Percentiles rank a stretch among this genome's conserved stretches.
Evolutionary conservation across 1,140 invertebrate genomes (phyloP).

Genomic region (Ladona fulva): DNA sequence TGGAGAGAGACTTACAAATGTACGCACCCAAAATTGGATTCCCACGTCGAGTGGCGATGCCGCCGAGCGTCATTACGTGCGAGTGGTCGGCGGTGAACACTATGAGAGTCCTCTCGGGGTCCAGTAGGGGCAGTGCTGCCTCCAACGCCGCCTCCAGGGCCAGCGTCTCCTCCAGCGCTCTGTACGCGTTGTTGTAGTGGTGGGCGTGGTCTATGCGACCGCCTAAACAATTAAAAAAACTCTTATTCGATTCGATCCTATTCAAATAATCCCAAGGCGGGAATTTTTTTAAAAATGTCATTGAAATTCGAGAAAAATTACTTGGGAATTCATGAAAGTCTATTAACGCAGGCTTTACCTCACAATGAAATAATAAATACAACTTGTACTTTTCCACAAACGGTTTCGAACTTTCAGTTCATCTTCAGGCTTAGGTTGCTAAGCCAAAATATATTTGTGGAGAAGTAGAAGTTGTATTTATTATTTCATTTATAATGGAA

Average conservation of each 20-base stretch:
- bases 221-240: slow-evolving; percentile 41
- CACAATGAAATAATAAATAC: too few relatives aligned
- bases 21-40: slow-evolving; percentile 56
- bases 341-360: too few relatives aligned
- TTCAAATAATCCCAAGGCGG: background rate
- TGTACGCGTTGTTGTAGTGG: slow-evolving; percentile 65
- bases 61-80: slow-evolving; percentile 69
- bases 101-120: slow-evolving; percentile 61
- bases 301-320: too few relatives aligned
- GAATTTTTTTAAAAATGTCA: too few relatives aligned
- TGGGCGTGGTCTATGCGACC: slow-evolving; percentile 78
- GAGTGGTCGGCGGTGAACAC: slow-evolving; percentile 76
- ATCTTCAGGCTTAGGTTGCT: too few relatives aligned
- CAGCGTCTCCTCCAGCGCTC: slow-evolving; percentile 68
- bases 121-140: slow-evolving; percentile 54
- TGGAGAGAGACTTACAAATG: too few relatives aligned
- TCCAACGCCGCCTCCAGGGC: slow-evolving; percentile 64
- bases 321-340: too few relatives aligned
- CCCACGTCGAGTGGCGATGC: slow-evolving; percentile 53
- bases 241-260: background rate
- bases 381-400: too few relatives aligned
- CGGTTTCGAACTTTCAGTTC: too few relatives aligned
- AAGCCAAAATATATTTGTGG: too few relatives aligned
- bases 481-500: too few relatives aligned
- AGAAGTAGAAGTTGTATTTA: too few relatives aligned